Percentiles rank a stretch among this genome's conserved stretches.
These are phyloP conservation scores for Aphelenchoides fujianensis DNA, from an alignment of 1,140 invertebrate genomes.

Conservation along the genomic window DNA sequence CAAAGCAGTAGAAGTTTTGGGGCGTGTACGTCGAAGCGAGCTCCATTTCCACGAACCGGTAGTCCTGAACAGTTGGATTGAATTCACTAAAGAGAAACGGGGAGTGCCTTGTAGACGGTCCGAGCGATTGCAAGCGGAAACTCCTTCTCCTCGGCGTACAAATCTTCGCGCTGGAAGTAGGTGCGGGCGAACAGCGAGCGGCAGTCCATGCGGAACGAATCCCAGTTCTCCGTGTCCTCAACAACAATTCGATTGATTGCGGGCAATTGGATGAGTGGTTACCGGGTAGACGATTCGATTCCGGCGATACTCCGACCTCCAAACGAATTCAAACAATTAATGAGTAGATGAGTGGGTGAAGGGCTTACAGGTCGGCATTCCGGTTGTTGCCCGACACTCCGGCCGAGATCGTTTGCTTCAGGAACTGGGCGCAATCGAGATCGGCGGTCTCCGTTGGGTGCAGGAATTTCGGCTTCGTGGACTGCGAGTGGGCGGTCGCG, in stretches of 20 bases:
- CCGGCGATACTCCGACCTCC: conserved; percentile 1
- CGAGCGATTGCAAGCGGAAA: conserved; percentile 1
- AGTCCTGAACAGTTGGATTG: too few species aligned
- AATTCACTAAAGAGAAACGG: too few species aligned
- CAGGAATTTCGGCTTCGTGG: not conserved
- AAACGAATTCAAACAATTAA: too few species aligned
- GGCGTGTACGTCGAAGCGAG: conserved; percentile 33
- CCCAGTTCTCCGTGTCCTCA: conserved; percentile 13
- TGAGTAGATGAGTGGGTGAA: too few species aligned
- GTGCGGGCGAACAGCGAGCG: not conserved
- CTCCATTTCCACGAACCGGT: conserved; percentile 38
- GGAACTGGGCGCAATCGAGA: conserved; percentile 1
- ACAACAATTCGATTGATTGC: too few species aligned
- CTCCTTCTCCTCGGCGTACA: not conserved
- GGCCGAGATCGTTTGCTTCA: not conserved
- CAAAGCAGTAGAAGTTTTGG: conserved; percentile 41
- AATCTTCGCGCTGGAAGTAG: not conserved
- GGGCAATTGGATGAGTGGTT: too few species aligned
- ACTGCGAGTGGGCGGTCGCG: not conserved
- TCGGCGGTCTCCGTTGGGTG: not conserved
- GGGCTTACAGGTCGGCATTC: not conserved
- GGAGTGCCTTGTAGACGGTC: conserved; percentile 10
- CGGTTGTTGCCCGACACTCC: not conserved
- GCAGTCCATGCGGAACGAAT: conserved; percentile 5
- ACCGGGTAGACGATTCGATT: not conserved